These are phyloP conservation scores for Atherinomorus stipes DNA, from an alignment of 2,113 vertebrate species.

Conservation along the genomic window DNA sequence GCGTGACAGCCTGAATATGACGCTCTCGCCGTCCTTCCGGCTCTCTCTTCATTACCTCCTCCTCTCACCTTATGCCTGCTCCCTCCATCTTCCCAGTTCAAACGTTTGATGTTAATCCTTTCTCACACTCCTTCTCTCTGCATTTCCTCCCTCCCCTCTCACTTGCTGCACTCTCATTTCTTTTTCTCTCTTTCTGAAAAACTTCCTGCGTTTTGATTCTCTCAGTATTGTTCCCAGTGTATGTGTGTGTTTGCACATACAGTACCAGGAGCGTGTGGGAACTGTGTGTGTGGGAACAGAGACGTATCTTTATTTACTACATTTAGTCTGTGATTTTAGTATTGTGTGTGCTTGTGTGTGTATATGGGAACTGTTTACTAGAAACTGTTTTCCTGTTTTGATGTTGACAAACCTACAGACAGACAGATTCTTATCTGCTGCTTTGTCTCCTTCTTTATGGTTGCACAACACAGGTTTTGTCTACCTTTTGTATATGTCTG, in stretches of 20 bases:
- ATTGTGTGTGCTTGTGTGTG: constrained; percentile 30
- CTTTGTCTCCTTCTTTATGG: constrained; percentile 56
- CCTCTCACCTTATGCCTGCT: constrained; percentile 14
- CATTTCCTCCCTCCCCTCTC: constrained; percentile 35
- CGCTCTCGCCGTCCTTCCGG: background rate
- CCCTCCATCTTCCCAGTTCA: background rate
- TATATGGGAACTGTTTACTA: constrained; percentile 63
- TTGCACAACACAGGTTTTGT: constrained; percentile 25
- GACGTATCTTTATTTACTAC: constrained; percentile 53
- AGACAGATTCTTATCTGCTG: constrained; percentile 69
- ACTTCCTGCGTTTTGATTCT: constrained; percentile 73
- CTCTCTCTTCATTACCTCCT: constrained; percentile 6
- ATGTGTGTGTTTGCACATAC: constrained; percentile 44
- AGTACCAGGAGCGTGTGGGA: constrained; percentile 60
- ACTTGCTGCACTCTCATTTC: constrained; percentile 42
- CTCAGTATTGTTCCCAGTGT: constrained; percentile 75
- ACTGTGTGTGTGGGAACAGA: constrained; percentile 63
- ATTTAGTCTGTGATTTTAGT: constrained; percentile 46
- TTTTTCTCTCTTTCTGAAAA: constrained; percentile 65
- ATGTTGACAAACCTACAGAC: constrained; percentile 74
- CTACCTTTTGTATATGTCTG: background rate
- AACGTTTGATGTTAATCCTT: constrained; percentile 58
- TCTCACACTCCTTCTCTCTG: constrained; percentile 65
- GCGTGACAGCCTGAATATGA: constrained; percentile 14
- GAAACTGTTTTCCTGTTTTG: constrained; percentile 73